These are phyloP conservation scores for Pangasius mekongensis DNA, from an alignment of 2,797 vertebrate species.

Conservation along the genomic window DNA sequence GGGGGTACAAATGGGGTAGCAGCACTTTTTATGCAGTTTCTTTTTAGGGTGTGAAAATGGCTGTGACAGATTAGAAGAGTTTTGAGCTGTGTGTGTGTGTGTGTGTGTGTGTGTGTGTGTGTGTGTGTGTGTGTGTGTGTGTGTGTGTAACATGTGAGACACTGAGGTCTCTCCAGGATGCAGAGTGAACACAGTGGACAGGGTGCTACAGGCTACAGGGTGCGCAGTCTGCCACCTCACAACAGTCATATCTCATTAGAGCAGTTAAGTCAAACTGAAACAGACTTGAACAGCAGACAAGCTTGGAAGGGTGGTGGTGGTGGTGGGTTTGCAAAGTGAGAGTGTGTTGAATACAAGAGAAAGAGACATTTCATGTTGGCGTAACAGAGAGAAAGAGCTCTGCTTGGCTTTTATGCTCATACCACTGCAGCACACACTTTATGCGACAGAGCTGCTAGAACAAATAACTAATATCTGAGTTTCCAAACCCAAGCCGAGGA, in stretches of 20 bases:
- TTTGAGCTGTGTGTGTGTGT: not conserved
- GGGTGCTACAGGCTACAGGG: slow-evolving; percentile 7
- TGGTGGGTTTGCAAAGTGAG: not conserved
- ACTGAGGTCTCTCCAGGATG: slow-evolving; percentile 5
- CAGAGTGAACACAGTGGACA: slow-evolving; percentile 29
- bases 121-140: not conserved
- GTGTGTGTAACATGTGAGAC: not conserved
- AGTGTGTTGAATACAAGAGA: slow-evolving; percentile 1
- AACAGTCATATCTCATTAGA: slow-evolving; percentile 41
- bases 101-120: too few species aligned
- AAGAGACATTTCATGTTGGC: not conserved
- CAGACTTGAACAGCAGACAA: slow-evolving; percentile 7
- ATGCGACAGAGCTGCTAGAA: slow-evolving; percentile 23
- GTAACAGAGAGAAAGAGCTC: slow-evolving; percentile 18
- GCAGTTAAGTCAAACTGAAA: slow-evolving; percentile 35
- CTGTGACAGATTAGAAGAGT: not conserved
- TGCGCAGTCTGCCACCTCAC: slow-evolving; percentile 24
- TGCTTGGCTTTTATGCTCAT: slow-evolving; percentile 21
- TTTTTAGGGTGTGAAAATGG: not conserved
- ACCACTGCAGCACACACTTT: not conserved
- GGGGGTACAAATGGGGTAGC: not conserved
- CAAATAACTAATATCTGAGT: slow-evolving; percentile 28
- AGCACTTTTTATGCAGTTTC: not conserved
- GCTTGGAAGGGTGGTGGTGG: not conserved
- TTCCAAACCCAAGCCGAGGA: not conserved